Evolutionary conservation across 2,113 vertebrate species (phyloP).

Genomic region (Cynoglossus semilaevis): DNA sequence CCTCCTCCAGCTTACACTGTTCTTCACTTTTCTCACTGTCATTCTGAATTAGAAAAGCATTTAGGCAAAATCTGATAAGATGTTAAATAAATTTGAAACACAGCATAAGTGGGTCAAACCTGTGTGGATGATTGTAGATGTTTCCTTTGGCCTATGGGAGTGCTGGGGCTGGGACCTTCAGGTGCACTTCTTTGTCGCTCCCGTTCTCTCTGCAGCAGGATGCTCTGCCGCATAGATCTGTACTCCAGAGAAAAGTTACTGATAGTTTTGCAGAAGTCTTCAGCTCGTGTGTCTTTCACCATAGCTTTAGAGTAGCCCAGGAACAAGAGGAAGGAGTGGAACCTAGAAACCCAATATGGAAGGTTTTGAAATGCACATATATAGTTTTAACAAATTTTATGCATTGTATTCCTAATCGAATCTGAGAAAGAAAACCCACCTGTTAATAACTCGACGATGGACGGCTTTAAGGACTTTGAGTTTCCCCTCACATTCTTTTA

Average conservation of each 20-base stretch:
- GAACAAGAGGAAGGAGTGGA: conserved; percentile 79
- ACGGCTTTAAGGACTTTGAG: conserved; percentile 75
- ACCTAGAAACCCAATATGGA: conserved; percentile 49
- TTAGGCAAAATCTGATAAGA: neutral
- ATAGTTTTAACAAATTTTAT: too few species aligned
- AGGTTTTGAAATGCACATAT: neutral
- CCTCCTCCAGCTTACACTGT: conserved; percentile 68
- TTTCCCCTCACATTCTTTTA: conserved; percentile 74
- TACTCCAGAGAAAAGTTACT: conserved; percentile 81
- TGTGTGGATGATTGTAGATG: conserved; percentile 16
- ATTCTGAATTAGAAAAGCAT: conserved; percentile 17
- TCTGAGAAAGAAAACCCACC: conserved; percentile 34
- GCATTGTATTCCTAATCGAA: neutral
- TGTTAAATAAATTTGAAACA: neutral
- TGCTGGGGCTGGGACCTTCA: conserved; percentile 7
- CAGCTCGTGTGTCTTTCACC: conserved; percentile 65
- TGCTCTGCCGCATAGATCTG: conserved; percentile 52
- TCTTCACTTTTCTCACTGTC: conserved; percentile 58
- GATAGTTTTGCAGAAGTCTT: conserved; percentile 76
- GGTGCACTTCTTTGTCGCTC: conserved; percentile 37
- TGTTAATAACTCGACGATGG: conserved; percentile 76
- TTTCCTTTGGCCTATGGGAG: conserved; percentile 32
- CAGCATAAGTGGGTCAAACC: conserved; percentile 10
- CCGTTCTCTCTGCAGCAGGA: conserved; percentile 69
- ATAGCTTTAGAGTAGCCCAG: conserved; percentile 73